Conservation (phyloP, 1,140 invertebrate genomes). For the Lithobius niger region DNA sequence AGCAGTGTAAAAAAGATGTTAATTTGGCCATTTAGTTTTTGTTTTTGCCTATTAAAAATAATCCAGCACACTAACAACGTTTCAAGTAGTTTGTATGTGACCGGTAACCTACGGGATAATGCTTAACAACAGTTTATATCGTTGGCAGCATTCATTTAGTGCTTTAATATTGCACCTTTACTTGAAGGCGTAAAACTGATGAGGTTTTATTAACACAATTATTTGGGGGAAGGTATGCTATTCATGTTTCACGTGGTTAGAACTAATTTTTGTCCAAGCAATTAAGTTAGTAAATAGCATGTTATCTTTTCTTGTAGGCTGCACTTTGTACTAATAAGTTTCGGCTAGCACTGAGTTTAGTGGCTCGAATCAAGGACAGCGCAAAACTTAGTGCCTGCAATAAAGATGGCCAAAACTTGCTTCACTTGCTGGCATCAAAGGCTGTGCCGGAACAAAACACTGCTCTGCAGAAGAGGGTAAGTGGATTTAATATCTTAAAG, state of each 20-base stretch:
- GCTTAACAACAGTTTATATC: too few relatives aligned
- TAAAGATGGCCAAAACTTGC: slow-evolving; percentile 26
- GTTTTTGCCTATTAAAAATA: too few relatives aligned
- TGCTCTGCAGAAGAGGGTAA: slow-evolving; percentile 29
- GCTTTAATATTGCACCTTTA: too few relatives aligned
- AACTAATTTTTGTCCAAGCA: not conserved
- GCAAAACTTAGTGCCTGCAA: slow-evolving; percentile 4
- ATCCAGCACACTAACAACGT: too few relatives aligned
- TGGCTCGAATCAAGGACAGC: slow-evolving; percentile 22
- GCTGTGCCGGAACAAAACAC: slow-evolving; percentile 17
- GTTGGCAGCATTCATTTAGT: too few relatives aligned
- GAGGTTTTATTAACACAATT: not conserved
- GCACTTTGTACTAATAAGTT: slow-evolving; percentile 33
- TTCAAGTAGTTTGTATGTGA: too few relatives aligned
- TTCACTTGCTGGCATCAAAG: slow-evolving; percentile 29
- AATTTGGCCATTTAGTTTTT: too few relatives aligned
- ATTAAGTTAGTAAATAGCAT: not conserved
- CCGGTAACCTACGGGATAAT: too few relatives aligned
- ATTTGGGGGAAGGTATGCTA: not conserved
- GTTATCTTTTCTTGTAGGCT: slow-evolving; percentile 21
- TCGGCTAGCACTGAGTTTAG: slow-evolving; percentile 31
- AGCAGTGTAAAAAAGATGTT: too few relatives aligned
- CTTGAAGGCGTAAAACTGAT: not conserved
- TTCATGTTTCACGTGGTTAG: not conserved
- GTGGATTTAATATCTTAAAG: too few relatives aligned